Evolutionary conservation across 2,888 invertebrate species (phyloP).

Genomic region (Dastarcus helophoroides): DNA sequence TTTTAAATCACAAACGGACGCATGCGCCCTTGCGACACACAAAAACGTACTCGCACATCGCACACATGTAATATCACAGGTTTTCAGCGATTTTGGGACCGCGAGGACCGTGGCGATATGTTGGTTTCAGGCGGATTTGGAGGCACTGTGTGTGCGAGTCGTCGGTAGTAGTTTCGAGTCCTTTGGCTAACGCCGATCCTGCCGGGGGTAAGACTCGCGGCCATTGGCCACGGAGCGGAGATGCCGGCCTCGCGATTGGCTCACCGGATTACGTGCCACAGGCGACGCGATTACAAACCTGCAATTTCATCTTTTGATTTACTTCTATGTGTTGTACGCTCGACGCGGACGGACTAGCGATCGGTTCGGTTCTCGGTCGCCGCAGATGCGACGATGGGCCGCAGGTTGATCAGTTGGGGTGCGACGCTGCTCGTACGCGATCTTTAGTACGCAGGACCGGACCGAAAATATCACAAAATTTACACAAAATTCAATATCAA

Average conservation of each 20-base stretch:
- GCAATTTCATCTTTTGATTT: constrained; percentile 37
- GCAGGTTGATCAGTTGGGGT: too few species aligned
- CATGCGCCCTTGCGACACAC: too few species aligned
- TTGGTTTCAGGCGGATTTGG: constrained; percentile 30
- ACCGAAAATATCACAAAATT: too few species aligned
- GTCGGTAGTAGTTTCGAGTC: constrained; percentile 26
- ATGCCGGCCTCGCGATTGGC: constrained; percentile 33
- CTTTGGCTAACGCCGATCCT: constrained; percentile 31
- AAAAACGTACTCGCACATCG: too few species aligned
- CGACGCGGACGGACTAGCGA: neutral
- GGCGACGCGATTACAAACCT: constrained; percentile 34
- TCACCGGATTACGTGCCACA: constrained; percentile 34
- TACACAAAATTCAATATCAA: too few species aligned
- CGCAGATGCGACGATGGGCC: too few species aligned
- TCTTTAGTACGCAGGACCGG: too few species aligned
- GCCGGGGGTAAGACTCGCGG: constrained; percentile 36
- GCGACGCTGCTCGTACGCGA: too few species aligned
- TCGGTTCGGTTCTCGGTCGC: too few species aligned
- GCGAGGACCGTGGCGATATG: constrained; percentile 11
- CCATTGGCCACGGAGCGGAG: constrained; percentile 35
- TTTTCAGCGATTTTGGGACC: too few species aligned
- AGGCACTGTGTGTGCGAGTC: constrained; percentile 29
- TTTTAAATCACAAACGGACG: too few species aligned
- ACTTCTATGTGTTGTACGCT: constrained; percentile 27
- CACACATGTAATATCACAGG: too few species aligned